Conservation (phyloP, 2,797 vertebrate species). For the Rhabdomys pumilio region DNA sequence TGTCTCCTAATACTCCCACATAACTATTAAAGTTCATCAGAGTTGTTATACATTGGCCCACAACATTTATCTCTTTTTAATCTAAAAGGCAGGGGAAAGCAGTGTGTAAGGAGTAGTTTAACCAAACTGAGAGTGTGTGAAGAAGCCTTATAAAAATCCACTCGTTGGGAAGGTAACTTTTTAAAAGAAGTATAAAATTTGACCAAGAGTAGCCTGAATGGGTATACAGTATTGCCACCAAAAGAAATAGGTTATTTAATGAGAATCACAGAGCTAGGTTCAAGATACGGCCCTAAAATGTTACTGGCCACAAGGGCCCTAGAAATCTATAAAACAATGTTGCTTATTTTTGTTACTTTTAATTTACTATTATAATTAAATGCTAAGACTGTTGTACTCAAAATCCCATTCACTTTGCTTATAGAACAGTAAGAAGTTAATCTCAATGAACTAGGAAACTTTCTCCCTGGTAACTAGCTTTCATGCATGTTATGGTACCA, state of each 20-base stretch:
- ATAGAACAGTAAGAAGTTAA: neutral
- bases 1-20: neutral
- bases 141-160: neutral
- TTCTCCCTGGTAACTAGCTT: neutral
- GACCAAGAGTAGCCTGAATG: neutral
- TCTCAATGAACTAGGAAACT: neutral
- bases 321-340: neutral
- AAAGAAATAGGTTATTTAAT: neutral
- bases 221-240: neutral
- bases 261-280: neutral
- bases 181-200: neutral
- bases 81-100: neutral
- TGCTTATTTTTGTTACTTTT: neutral
- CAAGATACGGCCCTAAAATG: neutral
- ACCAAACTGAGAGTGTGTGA: neutral
- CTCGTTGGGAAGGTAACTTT: neutral
- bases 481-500: neutral
- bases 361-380: neutral
- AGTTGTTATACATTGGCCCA: neutral
- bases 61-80: slow-evolving; percentile 27
- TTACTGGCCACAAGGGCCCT: neutral
- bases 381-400: neutral
- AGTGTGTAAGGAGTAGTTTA: neutral
- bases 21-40: neutral
- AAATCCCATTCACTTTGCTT: neutral